Base-by-base conservation (phyloP, 2,113 vertebrate species). In the Amphiprion percula region DNA sequence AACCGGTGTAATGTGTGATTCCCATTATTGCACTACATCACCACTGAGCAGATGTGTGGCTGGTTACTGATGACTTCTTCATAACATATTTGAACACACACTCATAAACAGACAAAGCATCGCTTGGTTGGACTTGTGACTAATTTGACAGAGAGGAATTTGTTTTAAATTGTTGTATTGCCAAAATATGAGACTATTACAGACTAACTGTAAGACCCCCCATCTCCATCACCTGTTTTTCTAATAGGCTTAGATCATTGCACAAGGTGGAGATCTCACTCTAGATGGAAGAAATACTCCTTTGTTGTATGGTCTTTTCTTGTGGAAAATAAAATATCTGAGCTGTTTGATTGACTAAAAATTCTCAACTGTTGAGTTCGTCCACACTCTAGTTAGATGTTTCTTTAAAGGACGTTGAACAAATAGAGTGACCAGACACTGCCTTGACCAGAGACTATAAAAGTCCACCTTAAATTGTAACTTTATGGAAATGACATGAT, bases 1-100 rank as follows among this genome's bases (percentile, higher is more conserved):
- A 52, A 68, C 74, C 10, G 47, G 46, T 52, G 50, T 60, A 79
- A 77, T 47, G 74, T 72, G 80, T 65, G 83, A 82, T 85, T 84
- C 80, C 79, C 70, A 84, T 91, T 87, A 87, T 64, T 85, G 87
- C 77, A 77, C 69, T 49, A 46, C 80, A 62, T 80, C 84, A 64
- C 50, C 64, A 39, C 68, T 11, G 72, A 81, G 84, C 85, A 82
- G 81, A 89, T 69, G 66, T 74, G 73, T 89, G 87, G 87, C 79
- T 84, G 86, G 66, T 74, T 10, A 49, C 53, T 59, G 71, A 83
- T 73, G 78, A 80, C 79, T 67, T 65, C 21, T 58, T 65, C 28
- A 1, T 53, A 80, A 90, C 86, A 87, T 71, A 82, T 83, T 58
- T 74, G 53, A 50, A 58, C 67, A 79, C 46, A 71, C 58, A 84